Evolutionary conservation across 1,140 invertebrate species (phyloP).

Genomic region (Microplitis mediator): DNA sequence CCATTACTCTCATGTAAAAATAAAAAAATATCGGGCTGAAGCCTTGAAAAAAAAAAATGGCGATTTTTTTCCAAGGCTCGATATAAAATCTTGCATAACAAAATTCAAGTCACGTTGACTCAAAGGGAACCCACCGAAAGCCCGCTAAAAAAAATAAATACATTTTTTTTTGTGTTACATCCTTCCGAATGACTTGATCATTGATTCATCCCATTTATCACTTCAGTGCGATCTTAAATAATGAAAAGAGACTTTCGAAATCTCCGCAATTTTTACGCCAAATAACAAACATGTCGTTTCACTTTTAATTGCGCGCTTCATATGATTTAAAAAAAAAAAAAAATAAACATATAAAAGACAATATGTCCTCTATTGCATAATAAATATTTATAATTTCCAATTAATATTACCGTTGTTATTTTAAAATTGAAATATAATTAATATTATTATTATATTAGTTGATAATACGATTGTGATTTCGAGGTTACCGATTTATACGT

Average conservation of each 20-base stretch:
- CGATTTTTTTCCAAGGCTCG: background rate
- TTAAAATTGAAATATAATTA: background rate
- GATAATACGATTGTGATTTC: slow-evolving; percentile 58
- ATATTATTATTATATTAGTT: slow-evolving; percentile 34
- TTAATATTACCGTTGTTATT: background rate
- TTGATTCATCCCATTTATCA: background rate
- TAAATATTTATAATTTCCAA: background rate
- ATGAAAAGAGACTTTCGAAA: slow-evolving; percentile 17
- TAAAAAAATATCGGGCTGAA: too few species aligned
- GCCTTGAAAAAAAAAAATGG: background rate
- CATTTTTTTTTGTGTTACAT: background rate
- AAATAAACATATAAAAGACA: background rate
- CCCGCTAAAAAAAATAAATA: background rate
- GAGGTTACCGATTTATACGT: slow-evolving; percentile 61
- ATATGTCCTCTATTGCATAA: background rate
- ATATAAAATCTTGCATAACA: background rate
- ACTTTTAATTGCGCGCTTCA: background rate
- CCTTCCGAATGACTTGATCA: background rate
- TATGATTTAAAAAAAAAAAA: background rate
- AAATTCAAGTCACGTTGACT: background rate
- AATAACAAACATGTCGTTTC: slow-evolving; percentile 4
- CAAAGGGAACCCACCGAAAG: slow-evolving; percentile 19
- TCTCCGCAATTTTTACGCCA: slow-evolving; percentile 15
- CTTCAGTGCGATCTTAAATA: background rate
- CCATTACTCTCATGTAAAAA: too few species aligned